Evolutionary conservation across 2,113 vertebrate species (phyloP).

Genomic region (Empidonax traillii): DNA sequence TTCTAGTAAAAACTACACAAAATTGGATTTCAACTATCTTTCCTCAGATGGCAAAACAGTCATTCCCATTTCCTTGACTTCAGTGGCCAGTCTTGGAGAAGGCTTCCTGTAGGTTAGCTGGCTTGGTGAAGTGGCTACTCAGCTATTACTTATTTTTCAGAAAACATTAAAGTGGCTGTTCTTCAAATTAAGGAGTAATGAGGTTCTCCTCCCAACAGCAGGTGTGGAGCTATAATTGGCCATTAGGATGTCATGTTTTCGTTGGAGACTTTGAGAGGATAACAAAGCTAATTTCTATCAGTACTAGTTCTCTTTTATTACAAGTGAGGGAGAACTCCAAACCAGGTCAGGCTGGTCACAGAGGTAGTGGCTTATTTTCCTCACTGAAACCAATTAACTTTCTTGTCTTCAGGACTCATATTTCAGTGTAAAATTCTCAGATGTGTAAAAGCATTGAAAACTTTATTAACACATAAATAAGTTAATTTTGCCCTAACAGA

Average conservation of each 20-base stretch:
- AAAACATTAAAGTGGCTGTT: constrained; percentile 10
- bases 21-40: neutral
- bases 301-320: constrained; percentile 17
- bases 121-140: neutral
- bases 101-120: neutral
- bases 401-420: neutral
- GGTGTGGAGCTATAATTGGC: constrained; percentile 64
- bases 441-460: neutral
- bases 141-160: constrained; percentile 15
- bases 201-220: constrained; percentile 34
- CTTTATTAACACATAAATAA: neutral
- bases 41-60: neutral
- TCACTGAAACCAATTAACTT: constrained; percentile 17
- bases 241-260: constrained; percentile 61
- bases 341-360: neutral
- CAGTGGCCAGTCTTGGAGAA: neutral
- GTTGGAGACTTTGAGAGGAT: constrained; percentile 20
- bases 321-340: neutral
- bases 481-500: neutral
- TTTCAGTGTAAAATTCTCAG: neutral
- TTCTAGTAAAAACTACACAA: neutral
- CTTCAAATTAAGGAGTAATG: constrained; percentile 45
- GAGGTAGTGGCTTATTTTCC: constrained; percentile 13
- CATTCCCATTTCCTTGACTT: neutral
- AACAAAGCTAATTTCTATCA: constrained; percentile 7